These are phyloP conservation scores for Ariopsis seemanni DNA, from an alignment of 2,113 vertebrate genomes.

Conservation along the genomic window DNA sequence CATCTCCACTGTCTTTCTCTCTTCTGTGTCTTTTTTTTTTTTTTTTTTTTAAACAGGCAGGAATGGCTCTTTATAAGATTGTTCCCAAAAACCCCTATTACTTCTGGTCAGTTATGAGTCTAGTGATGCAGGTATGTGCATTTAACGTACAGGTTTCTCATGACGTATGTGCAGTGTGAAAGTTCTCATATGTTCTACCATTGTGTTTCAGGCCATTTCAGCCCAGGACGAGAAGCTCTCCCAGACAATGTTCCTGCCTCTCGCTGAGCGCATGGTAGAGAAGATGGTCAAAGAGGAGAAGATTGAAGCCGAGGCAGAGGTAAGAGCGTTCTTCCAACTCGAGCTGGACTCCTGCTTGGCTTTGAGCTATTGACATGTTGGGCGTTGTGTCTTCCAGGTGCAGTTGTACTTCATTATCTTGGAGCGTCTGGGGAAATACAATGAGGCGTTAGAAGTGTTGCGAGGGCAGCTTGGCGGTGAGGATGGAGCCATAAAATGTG, in stretches of 20 bases:
- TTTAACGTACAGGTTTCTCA: background rate
- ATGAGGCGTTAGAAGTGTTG: slow-evolving; percentile 92
- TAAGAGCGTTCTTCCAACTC: slow-evolving; percentile 60
- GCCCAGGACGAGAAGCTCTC: slow-evolving; percentile 95
- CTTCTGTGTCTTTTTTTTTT: slow-evolving; percentile 39
- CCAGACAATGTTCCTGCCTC: slow-evolving; percentile 96
- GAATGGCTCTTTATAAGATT: slow-evolving; percentile 98
- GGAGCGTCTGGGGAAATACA: slow-evolving; percentile 91
- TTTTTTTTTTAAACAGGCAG: slow-evolving; percentile 76
- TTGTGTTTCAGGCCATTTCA: slow-evolving; percentile 84
- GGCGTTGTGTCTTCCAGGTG: slow-evolving; percentile 71
- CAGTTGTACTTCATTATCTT: slow-evolving; percentile 98
- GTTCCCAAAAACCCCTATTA: slow-evolving; percentile 99
- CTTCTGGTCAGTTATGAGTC: slow-evolving; percentile 99
- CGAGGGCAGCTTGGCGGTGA: slow-evolving; percentile 94
- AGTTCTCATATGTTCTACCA: background rate
- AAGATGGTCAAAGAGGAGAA: slow-evolving; percentile 99
- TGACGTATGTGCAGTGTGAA: background rate
- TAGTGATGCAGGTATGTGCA: slow-evolving; percentile 93
- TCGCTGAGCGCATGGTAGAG: slow-evolving; percentile 98
- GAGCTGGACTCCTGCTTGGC: background rate
- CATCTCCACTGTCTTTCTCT: slow-evolving; percentile 47
- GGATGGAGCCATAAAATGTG: background rate
- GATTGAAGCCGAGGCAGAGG: slow-evolving; percentile 98
- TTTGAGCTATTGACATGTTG: background rate